Conservation (phyloP, 2,113 vertebrate genomes). For the Rhinogobius similis region DNA sequence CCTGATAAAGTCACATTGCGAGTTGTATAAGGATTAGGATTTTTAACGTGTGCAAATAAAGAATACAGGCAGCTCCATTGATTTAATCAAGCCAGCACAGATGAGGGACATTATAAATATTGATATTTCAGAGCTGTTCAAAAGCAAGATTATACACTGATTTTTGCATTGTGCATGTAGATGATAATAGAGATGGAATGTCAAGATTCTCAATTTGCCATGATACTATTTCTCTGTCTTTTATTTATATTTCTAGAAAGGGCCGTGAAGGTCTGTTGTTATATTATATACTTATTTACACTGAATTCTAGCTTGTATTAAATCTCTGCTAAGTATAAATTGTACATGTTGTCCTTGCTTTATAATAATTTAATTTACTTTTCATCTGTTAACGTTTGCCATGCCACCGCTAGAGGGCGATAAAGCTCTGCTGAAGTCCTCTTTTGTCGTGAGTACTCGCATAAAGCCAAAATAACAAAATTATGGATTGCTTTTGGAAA, state of each 20-base stretch:
- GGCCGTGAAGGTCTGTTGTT: background rate
- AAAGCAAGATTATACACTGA: background rate
- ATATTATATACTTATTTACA: background rate
- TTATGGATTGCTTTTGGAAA: background rate
- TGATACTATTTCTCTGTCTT: background rate
- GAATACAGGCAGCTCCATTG: background rate
- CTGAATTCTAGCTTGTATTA: background rate
- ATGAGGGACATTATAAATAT: slow-evolving; percentile 9
- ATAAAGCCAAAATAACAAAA: background rate
- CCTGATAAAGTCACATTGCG: too few relatives aligned
- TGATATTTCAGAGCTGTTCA: slow-evolving; percentile 2
- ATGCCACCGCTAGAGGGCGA: slow-evolving; percentile 63
- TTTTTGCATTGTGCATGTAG: background rate
- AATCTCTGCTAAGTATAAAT: background rate
- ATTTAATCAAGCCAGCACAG: slow-evolving; percentile 8
- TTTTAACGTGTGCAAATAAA: slow-evolving; percentile 8
- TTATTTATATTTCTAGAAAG: background rate
- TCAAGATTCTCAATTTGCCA: background rate
- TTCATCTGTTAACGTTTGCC: background rate
- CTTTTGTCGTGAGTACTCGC: background rate
- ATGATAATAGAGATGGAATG: background rate
- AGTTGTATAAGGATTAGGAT: background rate
- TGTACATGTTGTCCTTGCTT: background rate
- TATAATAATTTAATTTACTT: background rate
- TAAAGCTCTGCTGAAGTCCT: slow-evolving; percentile 27